Base-by-base conservation (phyloP, 2,797 vertebrate genomes). In the Setipinna tenuifilis region DNA sequence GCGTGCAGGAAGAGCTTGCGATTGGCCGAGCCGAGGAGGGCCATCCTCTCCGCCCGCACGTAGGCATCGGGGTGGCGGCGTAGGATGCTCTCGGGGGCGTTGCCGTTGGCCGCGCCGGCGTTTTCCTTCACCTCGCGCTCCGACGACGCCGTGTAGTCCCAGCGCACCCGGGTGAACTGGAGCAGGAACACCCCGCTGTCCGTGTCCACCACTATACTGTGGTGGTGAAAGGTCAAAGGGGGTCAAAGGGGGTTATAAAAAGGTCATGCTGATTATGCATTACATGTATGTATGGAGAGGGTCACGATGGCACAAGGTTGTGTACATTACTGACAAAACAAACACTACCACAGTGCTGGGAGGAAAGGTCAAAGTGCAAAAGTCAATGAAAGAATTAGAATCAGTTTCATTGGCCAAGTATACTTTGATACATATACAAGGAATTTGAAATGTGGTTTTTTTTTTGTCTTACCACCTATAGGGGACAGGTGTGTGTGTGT, bases 191-290 rank as follows among this genome's bases (percentile, higher is more conserved):
- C 88, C 0, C 91, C 89, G 81, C 92, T 88, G 5, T 89, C 84
- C 0, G 94, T 94, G 88, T 97, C 97, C 90, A 97, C 95, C 86
- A 98, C 86, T 85, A 98, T 93, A 85, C 97, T 98, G 71, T 71
- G 7, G 85, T 19, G 0, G 41, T 14, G 41, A 41, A 71, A 25
- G 83, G 0, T 2, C 35, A 41, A 41, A 41, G 35, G n/a, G 46
- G 44, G 54, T 46, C 12, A 14, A 62, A 65, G 6, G 31, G 46
- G 46, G 46, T 48, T 35, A 2, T 14, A 58, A 31, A 82, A 44
- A 54, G 41, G 41, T 71, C 25, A 71, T 25, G 46, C 46, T n/a
- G n/a, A n/a, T n/a, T n/a, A n/a, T n/a, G n/a, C n/a, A n/a, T n/a
- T n/a, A n/a, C n/a, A n/a, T n/a, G n/a, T n/a, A n/a, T n/a, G n/a